Conservation (phyloP, 2,888 invertebrate species). For the Opisthograptis luteolata region DNA sequence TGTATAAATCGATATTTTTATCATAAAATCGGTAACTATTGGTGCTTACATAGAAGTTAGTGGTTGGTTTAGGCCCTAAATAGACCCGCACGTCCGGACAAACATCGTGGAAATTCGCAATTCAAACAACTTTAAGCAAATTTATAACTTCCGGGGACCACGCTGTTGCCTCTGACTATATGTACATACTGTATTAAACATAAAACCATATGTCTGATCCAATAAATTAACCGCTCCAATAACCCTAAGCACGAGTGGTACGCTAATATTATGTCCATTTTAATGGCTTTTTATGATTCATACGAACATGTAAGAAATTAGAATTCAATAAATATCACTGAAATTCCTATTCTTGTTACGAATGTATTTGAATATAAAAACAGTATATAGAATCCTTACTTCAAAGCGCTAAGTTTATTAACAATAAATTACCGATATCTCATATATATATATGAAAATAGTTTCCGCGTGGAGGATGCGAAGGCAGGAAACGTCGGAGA, state of each 20-base stretch:
- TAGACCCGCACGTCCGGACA: slow-evolving; percentile 80
- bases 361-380: slow-evolving; percentile 52
- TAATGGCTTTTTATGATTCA: slow-evolving; percentile 30
- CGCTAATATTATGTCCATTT: slow-evolving; percentile 32
- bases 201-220: slow-evolving; percentile 28
- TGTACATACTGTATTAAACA: slow-evolving; percentile 33
- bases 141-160: slow-evolving; percentile 76
- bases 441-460: slow-evolving; percentile 50
- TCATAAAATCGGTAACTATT: slow-evolving; percentile 63
- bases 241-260: slow-evolving; percentile 25
- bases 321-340: slow-evolving; percentile 40
- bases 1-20: slow-evolving; percentile 58
- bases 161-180: slow-evolving; percentile 55
- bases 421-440: slow-evolving; percentile 51
- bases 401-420: slow-evolving; percentile 48
- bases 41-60: slow-evolving; percentile 68
- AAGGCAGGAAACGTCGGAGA: slow-evolving; percentile 38
- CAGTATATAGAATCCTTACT: slow-evolving; percentile 51
- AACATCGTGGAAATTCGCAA: slow-evolving; percentile 77
- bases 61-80: slow-evolving; percentile 74
- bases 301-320: slow-evolving; percentile 38
- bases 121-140: slow-evolving; percentile 81
- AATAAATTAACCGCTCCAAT: slow-evolving; percentile 29
- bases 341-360: slow-evolving; percentile 39
- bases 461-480: slow-evolving; percentile 50